These are phyloP conservation scores for Trissolcus japonicus DNA, from an alignment of 2,888 invertebrate species.

Conservation along the genomic window DNA sequence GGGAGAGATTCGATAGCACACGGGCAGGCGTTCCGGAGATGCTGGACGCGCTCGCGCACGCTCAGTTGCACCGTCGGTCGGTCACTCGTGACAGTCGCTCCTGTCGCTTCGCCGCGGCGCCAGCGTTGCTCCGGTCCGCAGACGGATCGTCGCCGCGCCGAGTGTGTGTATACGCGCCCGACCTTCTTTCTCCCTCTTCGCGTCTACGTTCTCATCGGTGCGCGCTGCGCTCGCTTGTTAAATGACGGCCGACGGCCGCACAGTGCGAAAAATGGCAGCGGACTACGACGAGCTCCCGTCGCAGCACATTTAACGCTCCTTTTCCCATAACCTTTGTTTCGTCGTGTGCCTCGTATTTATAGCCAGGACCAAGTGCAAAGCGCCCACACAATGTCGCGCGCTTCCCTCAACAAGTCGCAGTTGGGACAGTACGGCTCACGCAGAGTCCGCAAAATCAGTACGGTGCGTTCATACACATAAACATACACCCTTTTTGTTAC, in stretches of 20 bases:
- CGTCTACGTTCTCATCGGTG: neutral
- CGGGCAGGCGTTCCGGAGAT: neutral
- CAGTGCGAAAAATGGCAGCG: conserved; percentile 69
- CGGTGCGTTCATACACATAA: conserved; percentile 68
- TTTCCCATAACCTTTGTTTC: conserved; percentile 21
- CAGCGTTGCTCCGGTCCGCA: conserved; percentile 27
- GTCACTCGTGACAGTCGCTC: conserved; percentile 34
- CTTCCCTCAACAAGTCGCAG: conserved; percentile 75
- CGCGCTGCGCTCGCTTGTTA: conserved; percentile 16
- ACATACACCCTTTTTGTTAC: neutral
- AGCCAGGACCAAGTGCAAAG: conserved; percentile 43
- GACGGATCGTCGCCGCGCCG: conserved; percentile 25
- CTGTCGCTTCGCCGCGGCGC: conserved; percentile 20
- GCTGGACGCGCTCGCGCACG: conserved; percentile 14
- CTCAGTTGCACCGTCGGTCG: conserved; percentile 37
- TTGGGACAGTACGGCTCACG: conserved; percentile 75
- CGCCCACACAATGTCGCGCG: conserved; percentile 72
- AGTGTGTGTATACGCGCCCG: neutral
- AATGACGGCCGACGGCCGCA: conserved; percentile 30
- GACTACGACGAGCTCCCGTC: conserved; percentile 69
- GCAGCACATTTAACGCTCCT: conserved; percentile 41
- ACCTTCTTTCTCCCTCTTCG: conserved; percentile 19
- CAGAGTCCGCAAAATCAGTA: conserved; percentile 74
- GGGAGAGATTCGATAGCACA: neutral
- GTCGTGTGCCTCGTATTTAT: conserved; percentile 21